Conservation (phyloP, 2,113 vertebrate species). For the Turdus rufiventris region DNA sequence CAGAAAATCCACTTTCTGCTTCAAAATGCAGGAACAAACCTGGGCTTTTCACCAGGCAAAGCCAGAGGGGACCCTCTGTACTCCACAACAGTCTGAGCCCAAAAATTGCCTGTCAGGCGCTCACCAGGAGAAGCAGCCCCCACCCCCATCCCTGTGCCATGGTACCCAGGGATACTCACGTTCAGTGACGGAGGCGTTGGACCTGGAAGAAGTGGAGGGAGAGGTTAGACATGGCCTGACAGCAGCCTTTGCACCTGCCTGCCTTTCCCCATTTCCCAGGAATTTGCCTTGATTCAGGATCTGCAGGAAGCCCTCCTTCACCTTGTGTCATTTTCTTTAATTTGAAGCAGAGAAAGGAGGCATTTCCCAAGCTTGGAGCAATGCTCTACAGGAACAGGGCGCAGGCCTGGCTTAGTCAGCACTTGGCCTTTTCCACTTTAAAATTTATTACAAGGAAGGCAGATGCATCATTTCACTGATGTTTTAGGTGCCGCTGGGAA, state of each 20-base stretch:
- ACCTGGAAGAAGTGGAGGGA: neutral
- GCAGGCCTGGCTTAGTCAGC: neutral
- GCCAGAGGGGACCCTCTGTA: neutral
- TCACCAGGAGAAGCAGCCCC: neutral
- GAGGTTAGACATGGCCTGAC: neutral
- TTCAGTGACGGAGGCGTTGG: conserved; percentile 65
- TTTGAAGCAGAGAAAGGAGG: neutral
- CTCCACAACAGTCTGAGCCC: neutral
- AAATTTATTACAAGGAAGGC: neutral
- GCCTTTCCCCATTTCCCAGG: fast-evolving
- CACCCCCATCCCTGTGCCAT: fast-evolving
- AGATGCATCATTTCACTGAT: fast-evolving
- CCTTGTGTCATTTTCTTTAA: fast-evolving
- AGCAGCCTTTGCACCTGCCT: neutral
- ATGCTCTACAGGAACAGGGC: neutral
- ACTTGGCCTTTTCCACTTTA: neutral
- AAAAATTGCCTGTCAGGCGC: neutral
- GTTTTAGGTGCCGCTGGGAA: neutral
- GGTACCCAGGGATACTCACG: conserved; percentile 36
- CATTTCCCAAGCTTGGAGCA: neutral
- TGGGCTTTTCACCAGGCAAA: neutral
- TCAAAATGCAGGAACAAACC: neutral
- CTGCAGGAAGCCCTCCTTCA: neutral
- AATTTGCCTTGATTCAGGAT: neutral
- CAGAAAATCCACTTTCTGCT: neutral